Evolutionary conservation across 2,113 vertebrate species (phyloP).

Genomic region (Alouatta palliata): DNA sequence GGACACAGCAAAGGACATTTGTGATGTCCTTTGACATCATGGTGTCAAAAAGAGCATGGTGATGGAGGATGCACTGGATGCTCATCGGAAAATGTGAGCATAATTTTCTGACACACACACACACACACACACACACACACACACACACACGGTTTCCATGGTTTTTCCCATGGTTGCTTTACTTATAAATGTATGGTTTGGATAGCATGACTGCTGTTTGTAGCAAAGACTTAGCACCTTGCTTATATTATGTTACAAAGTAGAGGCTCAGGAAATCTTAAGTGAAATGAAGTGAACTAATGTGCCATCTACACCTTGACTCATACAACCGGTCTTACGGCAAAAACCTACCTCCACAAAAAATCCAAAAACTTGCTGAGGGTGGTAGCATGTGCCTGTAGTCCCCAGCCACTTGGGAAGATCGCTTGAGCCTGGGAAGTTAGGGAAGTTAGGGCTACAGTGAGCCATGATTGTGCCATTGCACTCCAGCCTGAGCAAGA

Average conservation of each 20-base stretch:
- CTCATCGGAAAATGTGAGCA: fast-evolving
- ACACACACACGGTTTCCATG: no score
- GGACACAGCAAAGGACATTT: background rate
- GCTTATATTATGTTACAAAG: fast-evolving
- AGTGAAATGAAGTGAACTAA: background rate
- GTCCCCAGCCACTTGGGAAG: no score
- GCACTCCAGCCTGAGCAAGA: no score
- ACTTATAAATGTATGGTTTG: background rate
- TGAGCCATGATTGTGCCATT: no score
- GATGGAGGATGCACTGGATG: fast-evolving
- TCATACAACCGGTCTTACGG: background rate
- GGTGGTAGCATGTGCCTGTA: no score
- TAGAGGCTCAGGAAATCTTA: background rate
- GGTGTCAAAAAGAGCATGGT: fast-evolving
- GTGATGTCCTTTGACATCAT: no score
- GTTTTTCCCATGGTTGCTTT: background rate
- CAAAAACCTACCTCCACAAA: no score
- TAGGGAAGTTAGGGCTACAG: no score
- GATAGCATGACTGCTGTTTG: no score
- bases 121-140: no score
- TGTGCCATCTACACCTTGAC: background rate
- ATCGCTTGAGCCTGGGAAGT: no score
- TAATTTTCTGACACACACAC: background rate
- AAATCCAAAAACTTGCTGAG: no score
- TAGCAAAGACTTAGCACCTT: background rate